A percentile compares a stretch with the other conserved stretches of the same genome.
Evolutionary conservation across 2,888 invertebrate species (phyloP).

Genomic region (Zonitis immaculata): DNA sequence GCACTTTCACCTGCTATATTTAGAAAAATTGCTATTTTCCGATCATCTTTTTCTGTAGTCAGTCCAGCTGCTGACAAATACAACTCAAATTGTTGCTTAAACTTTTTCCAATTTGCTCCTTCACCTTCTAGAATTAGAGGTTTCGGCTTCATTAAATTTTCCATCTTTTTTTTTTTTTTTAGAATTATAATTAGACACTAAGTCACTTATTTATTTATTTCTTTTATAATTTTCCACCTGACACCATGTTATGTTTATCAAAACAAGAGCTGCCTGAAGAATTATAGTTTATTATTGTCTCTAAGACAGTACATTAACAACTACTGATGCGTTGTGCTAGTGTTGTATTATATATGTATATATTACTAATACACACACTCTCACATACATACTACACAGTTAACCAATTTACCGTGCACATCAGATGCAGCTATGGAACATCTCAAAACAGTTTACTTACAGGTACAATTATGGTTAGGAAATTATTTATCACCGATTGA

Average conservation of each 20-base stretch:
- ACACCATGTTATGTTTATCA: neutral
- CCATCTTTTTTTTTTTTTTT: neutral
- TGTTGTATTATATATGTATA: no score
- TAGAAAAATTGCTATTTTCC: conserved; percentile 25
- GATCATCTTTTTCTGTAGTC: conserved; percentile 1
- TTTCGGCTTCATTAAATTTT: neutral
- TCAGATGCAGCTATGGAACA: conserved; percentile 15
- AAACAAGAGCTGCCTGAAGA: no score
- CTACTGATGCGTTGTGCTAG: no score
- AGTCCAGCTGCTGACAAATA: conserved; percentile 3
- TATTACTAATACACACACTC: no score
- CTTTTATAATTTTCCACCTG: no score
- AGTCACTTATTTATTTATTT: no score
- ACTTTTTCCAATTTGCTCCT: conserved; percentile 1
- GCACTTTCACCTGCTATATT: conserved; percentile 27
- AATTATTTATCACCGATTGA: neutral
- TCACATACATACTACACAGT: no score
- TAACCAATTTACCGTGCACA: conserved; percentile 12
- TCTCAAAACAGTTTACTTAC: conserved; percentile 14
- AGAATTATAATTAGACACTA: no score
- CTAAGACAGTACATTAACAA: no score
- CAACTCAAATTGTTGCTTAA: neutral
- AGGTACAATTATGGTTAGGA: conserved; percentile 16
- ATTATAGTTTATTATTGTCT: no score
- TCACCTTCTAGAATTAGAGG: neutral